Base-by-base conservation (phyloP, 2,113 vertebrate genomes). In the Leptobrachium ailaonicum region DNA sequence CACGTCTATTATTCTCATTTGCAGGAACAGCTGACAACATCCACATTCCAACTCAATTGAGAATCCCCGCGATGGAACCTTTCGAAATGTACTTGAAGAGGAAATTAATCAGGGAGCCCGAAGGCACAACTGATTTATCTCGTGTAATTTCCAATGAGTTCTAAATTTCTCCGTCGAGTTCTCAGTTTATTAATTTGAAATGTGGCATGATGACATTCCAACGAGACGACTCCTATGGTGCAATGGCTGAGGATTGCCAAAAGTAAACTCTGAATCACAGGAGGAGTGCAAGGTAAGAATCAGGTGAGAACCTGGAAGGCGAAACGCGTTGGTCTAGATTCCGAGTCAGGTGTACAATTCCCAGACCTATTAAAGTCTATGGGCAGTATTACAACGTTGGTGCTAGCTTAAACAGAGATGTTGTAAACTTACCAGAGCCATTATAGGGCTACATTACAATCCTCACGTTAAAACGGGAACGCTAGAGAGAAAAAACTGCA, bases 161-260 rank as follows among this genome's bases (percentile, higher is more conserved):
- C 72, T 69, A 74, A 32, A 81, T 81, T 81, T 80, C 67, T 67
- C 72, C 64, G 58, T 74, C 73, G 67, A 80, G 71, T 45, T 75
- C 50, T 81, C 40, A 41, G 64, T 69, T 69, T 74, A 75, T 75
- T 81, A 74, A 75, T 69, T 41, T 50, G 71, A 68, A 68, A 69
- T 75, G 76, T 14, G 76, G 76, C 63, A 8, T 14, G 47, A 10
- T 40, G 54, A 54, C 42, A 81, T 81, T 81, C 79, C 72, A 68
- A 20, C 11, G 32, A 45, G 64, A 81, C 75, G 71, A 81, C 11
- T 74, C 41, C 44, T 11, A 45, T 60, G 44, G 56, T 60, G 43
- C 41, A 47, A 54, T 54, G 75, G 42, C 69, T 63, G 43, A 20
- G 11, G 66, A 77, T 43, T 70, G 53, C 66, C 66, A 56, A 76